A percentile compares a stretch with the other conserved stretches of the same genome.
Evolutionary conservation across 2,888 invertebrate species (phyloP).

Genomic region (Tetragonula carbonaria): DNA sequence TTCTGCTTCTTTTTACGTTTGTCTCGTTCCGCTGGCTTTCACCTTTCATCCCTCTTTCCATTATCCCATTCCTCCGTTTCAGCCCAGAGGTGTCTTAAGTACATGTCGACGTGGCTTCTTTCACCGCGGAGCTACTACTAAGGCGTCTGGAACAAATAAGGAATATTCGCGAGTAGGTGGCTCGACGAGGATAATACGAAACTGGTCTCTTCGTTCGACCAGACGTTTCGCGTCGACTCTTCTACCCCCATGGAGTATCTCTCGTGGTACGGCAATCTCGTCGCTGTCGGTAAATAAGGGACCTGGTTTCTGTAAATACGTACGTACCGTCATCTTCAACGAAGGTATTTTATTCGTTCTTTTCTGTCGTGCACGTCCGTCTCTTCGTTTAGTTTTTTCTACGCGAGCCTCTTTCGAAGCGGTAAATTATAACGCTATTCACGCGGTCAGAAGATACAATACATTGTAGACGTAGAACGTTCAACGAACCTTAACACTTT

Average conservation of each 20-base stretch:
- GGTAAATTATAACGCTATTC: no score
- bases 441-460: no score
- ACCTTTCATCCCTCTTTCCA: conserved; percentile 35
- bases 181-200: conserved; percentile 21
- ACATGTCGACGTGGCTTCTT: conserved; percentile 42
- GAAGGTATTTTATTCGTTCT: background rate
- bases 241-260: background rate
- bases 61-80: conserved; percentile 48
- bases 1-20: conserved; percentile 11
- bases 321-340: conserved; percentile 42
- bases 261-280: conserved; percentile 34
- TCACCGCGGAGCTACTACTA: conserved; percentile 15
- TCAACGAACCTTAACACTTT: no score
- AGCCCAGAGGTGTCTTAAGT: conserved; percentile 44
- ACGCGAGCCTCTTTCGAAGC: no score
- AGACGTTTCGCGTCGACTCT: conserved; percentile 42
- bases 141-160: conserved; percentile 66
- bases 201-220: conserved; percentile 26
- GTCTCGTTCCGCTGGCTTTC: conserved; percentile 19
- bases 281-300: conserved; percentile 52
- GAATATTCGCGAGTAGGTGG: conserved; percentile 57
- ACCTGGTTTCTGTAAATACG: conserved; percentile 45
- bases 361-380: background rate
- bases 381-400: no score
- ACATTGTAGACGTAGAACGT: no score